Percentiles rank a stretch among this genome's conserved stretches.
Evolutionary conservation across 2,113 vertebrate genomes (phyloP).

Genomic region (Anas platyrhynchos): DNA sequence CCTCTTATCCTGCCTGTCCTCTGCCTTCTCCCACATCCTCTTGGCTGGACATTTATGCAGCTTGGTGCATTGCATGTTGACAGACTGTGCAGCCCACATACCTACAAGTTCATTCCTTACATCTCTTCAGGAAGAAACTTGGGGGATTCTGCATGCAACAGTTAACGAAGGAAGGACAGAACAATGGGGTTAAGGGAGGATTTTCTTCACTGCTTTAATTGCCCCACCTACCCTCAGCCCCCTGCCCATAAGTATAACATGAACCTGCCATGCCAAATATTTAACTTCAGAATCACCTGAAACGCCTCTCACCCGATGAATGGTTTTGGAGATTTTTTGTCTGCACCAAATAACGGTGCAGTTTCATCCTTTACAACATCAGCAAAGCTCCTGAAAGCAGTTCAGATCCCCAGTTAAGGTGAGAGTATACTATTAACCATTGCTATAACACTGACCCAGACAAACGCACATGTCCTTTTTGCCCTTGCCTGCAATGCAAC

Average conservation of each 20-base stretch:
- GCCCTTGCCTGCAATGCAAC: neutral
- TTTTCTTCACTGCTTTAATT: neutral
- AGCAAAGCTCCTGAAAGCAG: neutral
- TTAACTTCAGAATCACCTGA: neutral
- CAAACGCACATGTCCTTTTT: neutral
- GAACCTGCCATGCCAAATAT: neutral
- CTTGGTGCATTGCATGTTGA: accelerated
- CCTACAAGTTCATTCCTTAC: neutral
- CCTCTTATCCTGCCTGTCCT: neutral
- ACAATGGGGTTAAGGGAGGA: neutral
- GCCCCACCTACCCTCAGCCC: neutral
- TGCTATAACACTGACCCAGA: neutral
- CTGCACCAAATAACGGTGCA: neutral
- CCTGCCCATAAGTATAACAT: neutral
- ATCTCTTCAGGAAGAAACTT: neutral
- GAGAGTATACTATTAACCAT: neutral
- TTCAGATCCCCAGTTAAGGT: neutral
- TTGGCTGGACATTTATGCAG: neutral
- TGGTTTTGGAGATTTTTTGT: neutral
- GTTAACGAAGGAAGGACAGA: neutral
- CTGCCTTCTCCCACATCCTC: neutral
- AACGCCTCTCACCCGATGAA: neutral
- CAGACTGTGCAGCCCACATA: neutral
- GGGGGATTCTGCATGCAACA: neutral
- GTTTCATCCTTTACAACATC: neutral